Base-by-base conservation (phyloP, 2,888 invertebrate species). In the Andrena hattorfiana region DNA sequence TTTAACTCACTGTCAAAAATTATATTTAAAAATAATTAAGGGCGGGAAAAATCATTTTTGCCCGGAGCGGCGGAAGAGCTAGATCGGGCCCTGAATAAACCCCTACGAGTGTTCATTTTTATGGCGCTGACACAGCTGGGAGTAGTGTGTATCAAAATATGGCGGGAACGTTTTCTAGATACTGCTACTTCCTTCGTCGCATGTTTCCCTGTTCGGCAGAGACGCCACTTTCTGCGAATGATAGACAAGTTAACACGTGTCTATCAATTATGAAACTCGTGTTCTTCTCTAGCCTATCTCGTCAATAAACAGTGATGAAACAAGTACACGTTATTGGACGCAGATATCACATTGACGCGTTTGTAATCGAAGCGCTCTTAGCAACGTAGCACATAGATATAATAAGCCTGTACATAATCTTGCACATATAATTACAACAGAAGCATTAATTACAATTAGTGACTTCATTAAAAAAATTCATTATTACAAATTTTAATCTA, bases 171-270 rank as follows among this genome's bases (percentile, higher is more conserved):
- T 70, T 54, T 49, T 26, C 20, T 56, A 49, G 51, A 64, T 71
- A 51, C 48, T 54, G 60, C 23, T 60, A 86, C 89, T 85, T 89
- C 81, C 77, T 83, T 63, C 30, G 77, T 48, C 16, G 63, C 70
- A 80, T 89, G 85, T 54, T 83, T 6, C 66, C 76, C 89, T 89
- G 81, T 23, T 84, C 81, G 16, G 42, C 62, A 79, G 72, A 87
- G 87, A 88, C 89, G 87, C 85, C 84, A 85, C 86, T 88, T 89
- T 87, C 87, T 88, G 80, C 81, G 82, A 89, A 85, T 89, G 89
- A 90, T 86, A 87, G 89, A 90, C 87, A 89, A 89, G 86, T 87
- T 85, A 66, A 23, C 49, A 23, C 79, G 56, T 79, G 64, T 73
- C 69, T 73, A 63, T 68, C 64, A 83, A 86, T 76, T 54, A 20